phyloP scores from a whole-genome alignment of 2,888 invertebrate species.

The Agrenia bidenticulata region DNA sequence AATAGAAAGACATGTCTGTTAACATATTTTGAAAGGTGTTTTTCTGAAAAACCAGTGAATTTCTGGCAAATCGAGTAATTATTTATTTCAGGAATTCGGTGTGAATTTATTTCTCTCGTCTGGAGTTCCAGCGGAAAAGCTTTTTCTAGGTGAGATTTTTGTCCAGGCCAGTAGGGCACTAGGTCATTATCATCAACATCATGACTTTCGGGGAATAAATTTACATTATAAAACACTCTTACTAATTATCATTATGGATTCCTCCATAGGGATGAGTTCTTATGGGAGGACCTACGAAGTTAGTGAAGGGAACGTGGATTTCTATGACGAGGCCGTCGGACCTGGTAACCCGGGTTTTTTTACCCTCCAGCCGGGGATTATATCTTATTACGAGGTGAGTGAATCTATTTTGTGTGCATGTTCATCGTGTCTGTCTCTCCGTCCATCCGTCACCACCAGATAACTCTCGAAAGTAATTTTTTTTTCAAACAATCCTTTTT shows the following conservation, averaged over 20 bases:
- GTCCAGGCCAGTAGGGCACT: neutral
- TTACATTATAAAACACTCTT: neutral
- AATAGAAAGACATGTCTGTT: too few relatives aligned
- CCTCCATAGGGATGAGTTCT: conserved; percentile 55
- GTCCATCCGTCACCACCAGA: too few relatives aligned
- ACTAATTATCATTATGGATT: neutral
- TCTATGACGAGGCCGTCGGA: conserved; percentile 30
- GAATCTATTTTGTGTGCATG: too few relatives aligned
- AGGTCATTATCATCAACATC: neutral
- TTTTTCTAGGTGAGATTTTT: conserved; percentile 54
- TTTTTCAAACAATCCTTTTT: too few relatives aligned
- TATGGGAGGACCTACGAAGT: conserved; percentile 58
- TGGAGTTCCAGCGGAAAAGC: conserved; percentile 56
- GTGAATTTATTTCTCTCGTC: conserved; percentile 56
- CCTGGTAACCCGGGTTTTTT: conserved; percentile 54
- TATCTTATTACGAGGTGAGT: conserved; percentile 56
- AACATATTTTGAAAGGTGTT: neutral
- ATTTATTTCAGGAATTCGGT: conserved; percentile 54
- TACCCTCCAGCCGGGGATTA: conserved; percentile 54
- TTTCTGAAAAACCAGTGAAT: neutral
- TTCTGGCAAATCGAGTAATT: conserved; percentile 19
- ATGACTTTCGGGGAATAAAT: neutral
- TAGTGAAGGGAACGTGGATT: conserved; percentile 20
- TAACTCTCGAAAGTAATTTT: too few relatives aligned
- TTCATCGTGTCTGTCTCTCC: too few relatives aligned